These are phyloP conservation scores for Eristalis arbustorum DNA, from an alignment of 2,888 invertebrate species.

Conservation along the genomic window DNA sequence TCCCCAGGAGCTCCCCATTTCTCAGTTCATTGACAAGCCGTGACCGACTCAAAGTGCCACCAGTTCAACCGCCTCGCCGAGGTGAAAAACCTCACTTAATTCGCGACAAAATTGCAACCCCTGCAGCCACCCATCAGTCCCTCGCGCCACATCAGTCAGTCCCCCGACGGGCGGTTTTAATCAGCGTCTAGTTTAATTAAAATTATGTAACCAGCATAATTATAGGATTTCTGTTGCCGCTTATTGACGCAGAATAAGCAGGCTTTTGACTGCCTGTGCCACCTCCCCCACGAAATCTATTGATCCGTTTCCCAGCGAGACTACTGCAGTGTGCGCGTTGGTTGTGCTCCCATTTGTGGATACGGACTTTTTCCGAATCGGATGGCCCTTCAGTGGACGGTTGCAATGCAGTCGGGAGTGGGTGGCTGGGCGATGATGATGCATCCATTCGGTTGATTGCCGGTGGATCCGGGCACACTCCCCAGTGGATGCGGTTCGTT, in stretches of 20 bases:
- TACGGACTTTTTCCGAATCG: slow-evolving; percentile 8
- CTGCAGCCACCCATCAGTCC: background rate
- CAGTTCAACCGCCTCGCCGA: background rate
- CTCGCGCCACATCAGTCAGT: background rate
- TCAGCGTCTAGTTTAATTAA: slow-evolving; percentile 59
- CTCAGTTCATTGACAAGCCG: too few species aligned
- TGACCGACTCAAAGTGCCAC: too few species aligned
- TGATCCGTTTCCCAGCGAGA: slow-evolving; percentile 38
- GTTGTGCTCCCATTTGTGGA: background rate
- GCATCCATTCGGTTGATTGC: slow-evolving; percentile 51
- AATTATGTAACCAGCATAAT: slow-evolving; percentile 50
- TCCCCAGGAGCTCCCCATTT: too few species aligned
- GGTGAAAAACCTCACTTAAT: background rate
- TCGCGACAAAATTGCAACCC: background rate
- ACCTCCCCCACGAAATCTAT: slow-evolving; percentile 15
- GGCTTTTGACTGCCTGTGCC: slow-evolving; percentile 1
- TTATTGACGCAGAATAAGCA: slow-evolving; percentile 7
- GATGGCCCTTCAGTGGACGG: slow-evolving; percentile 6
- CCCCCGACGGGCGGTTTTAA: slow-evolving; percentile 11
- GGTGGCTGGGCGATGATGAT: background rate
- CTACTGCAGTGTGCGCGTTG: slow-evolving; percentile 34
- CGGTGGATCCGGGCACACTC: background rate
- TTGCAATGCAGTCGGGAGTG: slow-evolving; percentile 16
- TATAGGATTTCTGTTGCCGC: slow-evolving; percentile 36
- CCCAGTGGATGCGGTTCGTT: background rate